Percentiles rank a stretch among this genome's conserved stretches.
Evolutionary conservation across 2,113 vertebrate genomes (phyloP).

Genomic region (Regulus satrapa): DNA sequence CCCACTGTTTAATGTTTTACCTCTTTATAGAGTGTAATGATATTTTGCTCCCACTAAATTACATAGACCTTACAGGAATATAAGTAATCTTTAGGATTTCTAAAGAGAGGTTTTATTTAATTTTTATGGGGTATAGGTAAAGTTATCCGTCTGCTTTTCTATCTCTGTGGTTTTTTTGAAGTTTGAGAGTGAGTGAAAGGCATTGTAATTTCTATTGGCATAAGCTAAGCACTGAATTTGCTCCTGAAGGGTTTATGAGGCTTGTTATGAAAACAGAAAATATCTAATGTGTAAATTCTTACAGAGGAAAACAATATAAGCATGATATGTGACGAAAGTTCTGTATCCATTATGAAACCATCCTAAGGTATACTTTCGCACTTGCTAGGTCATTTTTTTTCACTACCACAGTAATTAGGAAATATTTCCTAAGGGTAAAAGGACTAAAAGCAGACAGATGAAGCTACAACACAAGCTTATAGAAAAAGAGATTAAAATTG

Average conservation of each 20-base stretch:
- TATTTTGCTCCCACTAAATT: not conserved
- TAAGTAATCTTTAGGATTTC: not conserved
- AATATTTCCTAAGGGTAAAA: not conserved
- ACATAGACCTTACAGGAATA: not conserved
- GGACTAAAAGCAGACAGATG: not conserved
- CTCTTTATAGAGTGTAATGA: not conserved
- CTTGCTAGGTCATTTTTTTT: not conserved
- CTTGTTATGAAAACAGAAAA: slow-evolving; percentile 1
- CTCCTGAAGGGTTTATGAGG: not conserved
- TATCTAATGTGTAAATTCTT: slow-evolving; percentile 26
- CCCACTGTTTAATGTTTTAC: not conserved
- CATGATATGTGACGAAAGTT: not conserved
- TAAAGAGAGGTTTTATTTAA: not conserved
- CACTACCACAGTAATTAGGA: not conserved
- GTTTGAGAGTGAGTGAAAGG: not conserved
- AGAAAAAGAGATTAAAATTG: slow-evolving; percentile 2
- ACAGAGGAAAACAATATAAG: not conserved
- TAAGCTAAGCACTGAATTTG: not conserved
- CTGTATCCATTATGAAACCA: not conserved
- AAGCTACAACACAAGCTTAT: not conserved
- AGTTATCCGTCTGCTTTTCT: not conserved
- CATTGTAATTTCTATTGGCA: not conserved
- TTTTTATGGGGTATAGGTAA: not conserved
- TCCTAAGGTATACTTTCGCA: not conserved
- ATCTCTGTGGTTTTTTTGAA: not conserved